phyloP scores from a whole-genome alignment of 2,888 invertebrate species.

The Odontomyia ornata region DNA sequence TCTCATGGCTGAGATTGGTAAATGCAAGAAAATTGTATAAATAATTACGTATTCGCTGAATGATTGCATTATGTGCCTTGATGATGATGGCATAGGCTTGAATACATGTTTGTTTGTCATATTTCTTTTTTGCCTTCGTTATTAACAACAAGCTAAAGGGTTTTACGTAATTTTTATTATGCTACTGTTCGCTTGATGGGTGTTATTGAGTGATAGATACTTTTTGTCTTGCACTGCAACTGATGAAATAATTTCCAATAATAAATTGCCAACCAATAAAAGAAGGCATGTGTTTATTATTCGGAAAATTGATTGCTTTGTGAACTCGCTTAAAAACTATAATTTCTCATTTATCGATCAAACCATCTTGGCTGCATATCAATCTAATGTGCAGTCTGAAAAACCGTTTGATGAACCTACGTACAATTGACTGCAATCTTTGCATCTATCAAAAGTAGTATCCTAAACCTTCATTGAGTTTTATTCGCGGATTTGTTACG shows the following conservation, averaged over 20 bases:
- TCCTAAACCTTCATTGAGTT: neutral
- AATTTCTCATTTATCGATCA: too few relatives aligned
- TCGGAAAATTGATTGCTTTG: too few relatives aligned
- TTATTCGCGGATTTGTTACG: neutral
- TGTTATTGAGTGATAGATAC: neutral
- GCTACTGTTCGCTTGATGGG: neutral
- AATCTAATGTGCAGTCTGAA: too few relatives aligned
- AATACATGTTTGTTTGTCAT: neutral
- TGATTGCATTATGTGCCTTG: conserved; percentile 5
- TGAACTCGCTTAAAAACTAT: too few relatives aligned
- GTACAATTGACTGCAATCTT: neutral
- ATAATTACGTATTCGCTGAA: conserved; percentile 5
- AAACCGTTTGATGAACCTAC: neutral
- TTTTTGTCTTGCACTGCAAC: neutral
- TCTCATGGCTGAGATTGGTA: neutral
- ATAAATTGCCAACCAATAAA: neutral
- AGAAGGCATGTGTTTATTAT: too few relatives aligned
- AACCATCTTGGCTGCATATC: too few relatives aligned
- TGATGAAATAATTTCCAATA: neutral
- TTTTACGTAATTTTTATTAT: conserved; percentile 8
- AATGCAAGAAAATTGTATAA: conserved; percentile 18
- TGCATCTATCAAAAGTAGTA: neutral
- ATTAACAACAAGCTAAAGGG: neutral
- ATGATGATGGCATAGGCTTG: neutral
- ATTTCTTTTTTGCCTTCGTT: neutral